Percentiles rank a stretch among this genome's conserved stretches.
These are phyloP conservation scores for Xestoiulus laeticollis DNA, from an alignment of 2,888 invertebrate species.

Conservation along the genomic window DNA sequence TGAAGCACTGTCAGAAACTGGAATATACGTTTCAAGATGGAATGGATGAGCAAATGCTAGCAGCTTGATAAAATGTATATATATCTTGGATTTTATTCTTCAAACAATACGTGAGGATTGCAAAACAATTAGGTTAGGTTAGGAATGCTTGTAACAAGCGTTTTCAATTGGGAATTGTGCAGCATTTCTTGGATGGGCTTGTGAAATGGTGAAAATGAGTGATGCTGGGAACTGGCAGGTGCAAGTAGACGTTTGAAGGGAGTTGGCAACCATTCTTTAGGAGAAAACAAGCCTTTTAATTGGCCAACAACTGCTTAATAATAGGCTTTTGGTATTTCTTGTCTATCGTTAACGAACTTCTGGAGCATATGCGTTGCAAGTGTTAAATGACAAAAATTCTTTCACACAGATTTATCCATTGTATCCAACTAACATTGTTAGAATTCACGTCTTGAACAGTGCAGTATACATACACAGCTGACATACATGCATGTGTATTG, in stretches of 20 bases:
- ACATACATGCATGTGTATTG: background rate
- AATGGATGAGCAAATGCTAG: too few relatives aligned
- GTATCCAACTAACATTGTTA: background rate
- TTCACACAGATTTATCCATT: background rate
- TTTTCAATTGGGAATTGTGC: conserved; percentile 12
- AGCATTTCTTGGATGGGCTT: background rate
- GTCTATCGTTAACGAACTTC: background rate
- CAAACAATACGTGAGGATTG: too few relatives aligned
- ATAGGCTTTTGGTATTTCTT: conserved; percentile 1
- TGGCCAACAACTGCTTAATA: conserved; percentile 27
- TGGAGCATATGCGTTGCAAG: background rate
- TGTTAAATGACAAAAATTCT: conserved; percentile 14
- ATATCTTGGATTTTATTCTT: too few relatives aligned
- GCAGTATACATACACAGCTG: background rate
- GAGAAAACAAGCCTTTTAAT: conserved; percentile 3
- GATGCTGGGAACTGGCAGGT: conserved; percentile 28
- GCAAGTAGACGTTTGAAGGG: conserved; percentile 4
- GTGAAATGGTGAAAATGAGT: background rate
- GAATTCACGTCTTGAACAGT: background rate
- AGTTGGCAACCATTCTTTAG: background rate
- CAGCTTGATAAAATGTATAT: too few relatives aligned
- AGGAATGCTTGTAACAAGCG: too few relatives aligned
- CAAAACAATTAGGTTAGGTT: too few relatives aligned
- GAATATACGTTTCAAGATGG: too few relatives aligned
- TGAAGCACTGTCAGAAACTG: too few relatives aligned